Base-by-base conservation (phyloP, 2,888 invertebrate species). In the Xestia c-nigrum region DNA sequence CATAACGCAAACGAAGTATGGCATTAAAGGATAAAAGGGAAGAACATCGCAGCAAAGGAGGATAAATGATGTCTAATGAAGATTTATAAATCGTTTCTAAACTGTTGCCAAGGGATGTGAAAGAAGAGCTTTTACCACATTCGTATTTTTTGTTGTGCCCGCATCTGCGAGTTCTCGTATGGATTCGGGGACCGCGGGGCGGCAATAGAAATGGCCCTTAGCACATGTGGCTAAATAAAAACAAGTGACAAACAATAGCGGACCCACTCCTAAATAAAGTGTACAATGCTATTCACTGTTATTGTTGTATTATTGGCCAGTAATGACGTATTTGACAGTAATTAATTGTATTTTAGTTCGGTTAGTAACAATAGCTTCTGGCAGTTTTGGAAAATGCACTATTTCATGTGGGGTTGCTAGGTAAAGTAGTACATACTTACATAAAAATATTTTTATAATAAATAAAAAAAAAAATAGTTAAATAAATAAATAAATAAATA, bases 221-320 rank as follows among this genome's bases (percentile, higher is more conserved):
- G 90, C 93, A 94, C 94, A 94, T 93, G 93, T 94, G 94, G 90
- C 88, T 78, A 79, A 79, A 91, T 90, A 94, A 93, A 93, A 94
- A 93, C 91, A 87, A 87, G 89, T 85, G 86, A 86, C 87, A 77
- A 76, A 93, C 91, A 93, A 93, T 92, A 89, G 87, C 85, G 80
- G 81, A 80, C 82, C 82, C 85, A 85, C 84, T 80, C 79, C 76
- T 76, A 79, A 85, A 83, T 78, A 55, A 55, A 40, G 76, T 47
- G 10, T 52, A 85, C 82, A 85, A 85, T 85, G 71, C 75, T 78
- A 80, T 83, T 85, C 78, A 74, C 71, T 81, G 75, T 76, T 83
- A 85, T 83, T 87, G 79, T 82, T 81, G 72, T 61, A 76, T 86
- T 86, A 80, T 88, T 74, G 61, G 52, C 63, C 69, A 68, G 78